These are phyloP conservation scores for Orthosia gracilis DNA, from an alignment of 2,888 invertebrate genomes.

Conservation along the genomic window DNA sequence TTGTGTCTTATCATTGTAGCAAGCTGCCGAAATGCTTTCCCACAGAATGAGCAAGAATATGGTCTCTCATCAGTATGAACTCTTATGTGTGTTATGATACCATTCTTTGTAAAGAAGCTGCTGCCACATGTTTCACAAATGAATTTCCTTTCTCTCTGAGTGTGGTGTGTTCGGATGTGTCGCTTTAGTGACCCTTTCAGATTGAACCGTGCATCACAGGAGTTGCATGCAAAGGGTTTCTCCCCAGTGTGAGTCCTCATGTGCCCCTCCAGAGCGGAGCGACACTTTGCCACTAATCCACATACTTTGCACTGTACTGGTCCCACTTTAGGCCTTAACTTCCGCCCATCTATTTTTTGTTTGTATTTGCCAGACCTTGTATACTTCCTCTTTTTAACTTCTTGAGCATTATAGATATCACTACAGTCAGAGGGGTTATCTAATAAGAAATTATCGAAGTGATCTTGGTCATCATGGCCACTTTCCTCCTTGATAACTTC, in stretches of 20 bases:
- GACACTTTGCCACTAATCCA: conserved; percentile 77
- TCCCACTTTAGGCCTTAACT: conserved; percentile 70
- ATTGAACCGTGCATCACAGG: conserved; percentile 78
- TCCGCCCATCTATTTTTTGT: conserved; percentile 66
- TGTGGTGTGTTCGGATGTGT: conserved; percentile 80
- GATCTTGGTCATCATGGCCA: conserved; percentile 68
- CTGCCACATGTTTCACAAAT: conserved; percentile 87
- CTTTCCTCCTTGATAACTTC: conserved; percentile 68
- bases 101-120: conserved; percentile 83
- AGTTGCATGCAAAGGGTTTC: conserved; percentile 81
- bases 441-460: conserved; percentile 46
- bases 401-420: conserved; percentile 30
- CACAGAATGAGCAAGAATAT: conserved; percentile 82
- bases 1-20: conserved; percentile 85
- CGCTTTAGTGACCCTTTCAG: conserved; percentile 82
- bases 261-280: conserved; percentile 83
- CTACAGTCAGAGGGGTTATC: conserved; percentile 30
- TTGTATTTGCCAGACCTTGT: conserved; percentile 46
- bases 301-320: conserved; percentile 82
- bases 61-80: conserved; percentile 86
- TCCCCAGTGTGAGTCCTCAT: conserved; percentile 86
- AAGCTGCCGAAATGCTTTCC: conserved; percentile 81
- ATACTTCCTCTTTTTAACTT: conserved; percentile 62
- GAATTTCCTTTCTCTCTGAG: conserved; percentile 79
- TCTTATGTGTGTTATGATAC: conserved; percentile 84